phyloP scores from a whole-genome alignment of 2,113 vertebrate genomes.

The Pedetes capensis region DNA sequence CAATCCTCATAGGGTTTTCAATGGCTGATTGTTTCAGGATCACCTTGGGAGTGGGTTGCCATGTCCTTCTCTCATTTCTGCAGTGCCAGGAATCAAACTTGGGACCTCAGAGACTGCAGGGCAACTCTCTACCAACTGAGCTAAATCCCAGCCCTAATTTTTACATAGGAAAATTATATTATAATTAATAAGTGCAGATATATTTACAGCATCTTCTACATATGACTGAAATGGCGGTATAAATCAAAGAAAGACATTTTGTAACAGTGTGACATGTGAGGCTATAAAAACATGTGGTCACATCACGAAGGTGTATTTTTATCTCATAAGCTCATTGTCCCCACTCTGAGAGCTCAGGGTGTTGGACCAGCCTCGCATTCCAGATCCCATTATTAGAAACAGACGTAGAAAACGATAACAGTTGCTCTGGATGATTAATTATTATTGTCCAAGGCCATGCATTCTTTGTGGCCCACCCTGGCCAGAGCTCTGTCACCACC shows the following conservation, averaged over 20 bases:
- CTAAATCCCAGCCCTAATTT: too few species aligned
- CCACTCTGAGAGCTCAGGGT: neutral
- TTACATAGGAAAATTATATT: too few species aligned
- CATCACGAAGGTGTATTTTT: neutral
- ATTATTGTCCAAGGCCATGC: rapidly evolving
- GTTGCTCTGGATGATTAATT: neutral
- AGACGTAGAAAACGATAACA: neutral
- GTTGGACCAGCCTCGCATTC: neutral
- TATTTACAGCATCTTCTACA: too few species aligned
- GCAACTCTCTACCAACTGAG: too few species aligned
- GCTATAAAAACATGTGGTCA: too few species aligned
- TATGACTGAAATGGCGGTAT: neutral
- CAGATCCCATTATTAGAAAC: neutral
- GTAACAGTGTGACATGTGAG: rapidly evolving
- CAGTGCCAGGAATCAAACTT: too few species aligned
- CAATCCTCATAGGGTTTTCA: too few species aligned
- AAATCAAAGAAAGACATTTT: neutral
- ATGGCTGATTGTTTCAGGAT: too few species aligned
- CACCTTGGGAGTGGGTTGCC: too few species aligned
- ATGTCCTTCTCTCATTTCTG: too few species aligned
- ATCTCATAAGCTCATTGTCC: neutral
- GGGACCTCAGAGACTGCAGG: too few species aligned
- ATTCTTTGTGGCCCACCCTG: neutral
- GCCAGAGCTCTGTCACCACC: neutral
- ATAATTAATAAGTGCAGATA: neutral